phyloP scores from a whole-genome alignment of 2,797 vertebrate species.

The Ibycter americanus region DNA sequence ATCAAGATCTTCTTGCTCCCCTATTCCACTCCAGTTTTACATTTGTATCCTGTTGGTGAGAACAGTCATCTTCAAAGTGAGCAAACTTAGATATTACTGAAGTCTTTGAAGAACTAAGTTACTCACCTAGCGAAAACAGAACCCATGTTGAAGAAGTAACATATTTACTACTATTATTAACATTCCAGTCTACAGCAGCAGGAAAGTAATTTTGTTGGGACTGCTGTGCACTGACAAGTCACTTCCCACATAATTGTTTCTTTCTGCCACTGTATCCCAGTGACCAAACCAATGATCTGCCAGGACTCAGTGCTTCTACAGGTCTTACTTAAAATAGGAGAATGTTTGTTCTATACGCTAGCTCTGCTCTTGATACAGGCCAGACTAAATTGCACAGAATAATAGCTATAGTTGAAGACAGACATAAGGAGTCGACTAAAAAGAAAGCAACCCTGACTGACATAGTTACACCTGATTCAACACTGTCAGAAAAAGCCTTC shows the following conservation, averaged over 20 bases:
- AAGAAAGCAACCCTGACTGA: background rate
- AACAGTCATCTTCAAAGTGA: background rate
- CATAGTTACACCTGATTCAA: background rate
- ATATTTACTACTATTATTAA: background rate
- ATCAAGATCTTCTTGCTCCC: background rate
- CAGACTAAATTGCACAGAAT: background rate
- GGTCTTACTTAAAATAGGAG: background rate
- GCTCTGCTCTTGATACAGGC: background rate
- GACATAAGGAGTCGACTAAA: background rate
- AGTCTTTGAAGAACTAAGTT: background rate
- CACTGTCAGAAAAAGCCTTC: background rate
- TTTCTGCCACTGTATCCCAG: background rate
- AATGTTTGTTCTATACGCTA: background rate
- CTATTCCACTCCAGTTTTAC: background rate
- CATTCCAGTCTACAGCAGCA: background rate
- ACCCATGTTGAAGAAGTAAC: background rate
- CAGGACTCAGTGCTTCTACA: background rate
- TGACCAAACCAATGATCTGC: background rate
- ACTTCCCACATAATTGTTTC: background rate
- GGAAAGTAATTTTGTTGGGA: background rate
- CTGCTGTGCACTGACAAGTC: background rate
- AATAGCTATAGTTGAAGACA: background rate
- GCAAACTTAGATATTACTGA: accelerated
- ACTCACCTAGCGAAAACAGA: background rate
- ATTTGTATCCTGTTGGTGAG: background rate